Evolutionary conservation across 1,140 invertebrate species (phyloP).

Genomic region (Aphaenogaster floridana): DNA sequence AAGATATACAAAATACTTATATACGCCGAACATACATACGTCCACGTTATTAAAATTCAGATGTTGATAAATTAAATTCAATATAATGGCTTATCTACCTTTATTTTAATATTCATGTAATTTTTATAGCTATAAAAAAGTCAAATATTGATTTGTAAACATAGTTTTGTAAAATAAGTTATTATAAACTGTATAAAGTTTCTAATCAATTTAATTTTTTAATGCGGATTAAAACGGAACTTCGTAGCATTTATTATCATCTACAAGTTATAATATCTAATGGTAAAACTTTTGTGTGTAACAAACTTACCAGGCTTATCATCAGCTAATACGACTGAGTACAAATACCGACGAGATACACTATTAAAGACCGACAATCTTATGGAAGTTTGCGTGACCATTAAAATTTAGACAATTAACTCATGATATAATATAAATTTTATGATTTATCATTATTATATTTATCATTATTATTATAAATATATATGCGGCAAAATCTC

Average conservation of each 20-base stretch:
- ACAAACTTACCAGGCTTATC: constrained; percentile 15
- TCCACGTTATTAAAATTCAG: not conserved
- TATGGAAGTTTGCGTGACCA: too few species aligned
- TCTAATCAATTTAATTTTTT: not conserved
- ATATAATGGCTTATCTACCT: not conserved
- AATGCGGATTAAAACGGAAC: not conserved
- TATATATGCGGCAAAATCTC: too few species aligned
- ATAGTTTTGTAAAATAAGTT: not conserved
- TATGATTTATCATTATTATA: too few species aligned
- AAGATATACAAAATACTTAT: not conserved
- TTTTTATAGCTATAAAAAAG: not conserved
- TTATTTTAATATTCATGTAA: not conserved
- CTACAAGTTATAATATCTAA: not conserved
- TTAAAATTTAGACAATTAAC: too few species aligned
- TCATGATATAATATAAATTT: too few species aligned
- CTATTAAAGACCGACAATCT: too few species aligned
- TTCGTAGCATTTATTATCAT: not conserved
- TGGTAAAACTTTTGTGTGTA: not conserved
- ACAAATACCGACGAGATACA: not conserved
- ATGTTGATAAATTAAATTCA: not conserved
- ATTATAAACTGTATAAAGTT: not conserved
- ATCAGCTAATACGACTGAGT: constrained; percentile 6
- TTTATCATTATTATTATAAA: too few species aligned
- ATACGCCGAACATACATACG: not conserved
- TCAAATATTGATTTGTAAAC: not conserved